Evolutionary conservation across 2,797 vertebrate genomes (phyloP).

Genomic region (Coregonus ussuriensis): DNA sequence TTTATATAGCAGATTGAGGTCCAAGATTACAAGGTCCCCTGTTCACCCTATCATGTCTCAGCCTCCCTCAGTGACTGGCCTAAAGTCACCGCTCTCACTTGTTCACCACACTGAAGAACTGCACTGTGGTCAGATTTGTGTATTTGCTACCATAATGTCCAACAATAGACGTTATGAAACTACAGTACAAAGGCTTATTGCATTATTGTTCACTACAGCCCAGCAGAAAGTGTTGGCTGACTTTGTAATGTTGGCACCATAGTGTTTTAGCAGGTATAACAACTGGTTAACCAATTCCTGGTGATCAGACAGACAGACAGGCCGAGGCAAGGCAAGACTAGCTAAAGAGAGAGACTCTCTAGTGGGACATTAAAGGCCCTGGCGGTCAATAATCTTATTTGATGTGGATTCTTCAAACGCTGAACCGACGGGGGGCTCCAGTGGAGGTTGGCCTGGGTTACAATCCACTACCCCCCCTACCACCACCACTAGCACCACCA

Average conservation of each 20-base stretch:
- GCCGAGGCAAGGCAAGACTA: constrained; percentile 28
- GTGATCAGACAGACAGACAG: neutral
- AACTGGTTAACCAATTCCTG: constrained; percentile 7
- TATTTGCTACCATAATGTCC: neutral
- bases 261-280: neutral
- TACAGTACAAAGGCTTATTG: neutral
- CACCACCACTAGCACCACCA: constrained; percentile 6
- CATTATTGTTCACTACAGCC: neutral
- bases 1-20: constrained; percentile 28
- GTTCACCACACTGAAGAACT: neutral
- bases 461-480: constrained; percentile 31
- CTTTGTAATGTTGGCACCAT: neutral
- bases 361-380: constrained; percentile 40
- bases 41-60: constrained; percentile 1
- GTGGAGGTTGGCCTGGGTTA: constrained; percentile 47
- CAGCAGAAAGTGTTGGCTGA: neutral
- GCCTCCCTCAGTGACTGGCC: neutral
- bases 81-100: constrained; percentile 11
- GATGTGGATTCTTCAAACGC: constrained; percentile 64
- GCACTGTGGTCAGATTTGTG: neutral
- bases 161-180: neutral
- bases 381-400: constrained; percentile 62
- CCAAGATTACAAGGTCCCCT: constrained; percentile 11
- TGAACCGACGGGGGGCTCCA: constrained; percentile 44
- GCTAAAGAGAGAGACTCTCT: constrained; percentile 52